phyloP scores from a whole-genome alignment of 2,113 vertebrate genomes.

The Glaucidium brasilianum region DNA sequence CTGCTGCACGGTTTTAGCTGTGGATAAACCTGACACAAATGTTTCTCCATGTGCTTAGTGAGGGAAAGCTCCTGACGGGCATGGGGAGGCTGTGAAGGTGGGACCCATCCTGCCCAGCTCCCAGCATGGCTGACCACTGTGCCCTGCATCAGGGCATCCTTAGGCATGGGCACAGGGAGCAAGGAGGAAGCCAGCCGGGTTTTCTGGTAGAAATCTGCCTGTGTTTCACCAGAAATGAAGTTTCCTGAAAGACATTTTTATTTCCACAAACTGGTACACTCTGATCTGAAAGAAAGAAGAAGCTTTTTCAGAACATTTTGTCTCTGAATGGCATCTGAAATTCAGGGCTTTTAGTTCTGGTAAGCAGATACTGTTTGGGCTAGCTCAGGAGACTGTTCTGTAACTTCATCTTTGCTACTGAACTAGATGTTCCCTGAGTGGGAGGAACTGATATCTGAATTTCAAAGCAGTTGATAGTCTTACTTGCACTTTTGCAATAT shows the following conservation, averaged over 20 bases:
- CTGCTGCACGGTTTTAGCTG: neutral
- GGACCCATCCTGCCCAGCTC: neutral
- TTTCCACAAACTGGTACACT: neutral
- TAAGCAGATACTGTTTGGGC: constrained; percentile 61
- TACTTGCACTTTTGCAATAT: constrained; percentile 48
- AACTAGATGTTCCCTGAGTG: constrained; percentile 48
- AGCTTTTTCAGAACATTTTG: neutral
- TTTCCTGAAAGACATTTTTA: neutral
- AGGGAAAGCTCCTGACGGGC: neutral
- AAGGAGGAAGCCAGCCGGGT: neutral
- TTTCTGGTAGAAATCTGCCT: neutral
- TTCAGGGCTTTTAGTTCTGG: neutral
- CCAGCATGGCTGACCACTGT: too few species aligned
- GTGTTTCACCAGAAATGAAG: neutral
- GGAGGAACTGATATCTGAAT: constrained; percentile 66
- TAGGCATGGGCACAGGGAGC: neutral
- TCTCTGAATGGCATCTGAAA: constrained; percentile 6
- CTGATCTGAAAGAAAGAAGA: neutral
- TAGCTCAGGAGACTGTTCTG: constrained; percentile 64
- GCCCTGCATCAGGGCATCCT: neutral
- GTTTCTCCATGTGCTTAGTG: neutral
- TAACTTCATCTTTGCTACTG: constrained; percentile 43
- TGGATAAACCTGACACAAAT: neutral
- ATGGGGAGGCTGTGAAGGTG: neutral
- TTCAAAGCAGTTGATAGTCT: constrained; percentile 61